Evolutionary conservation across 2,888 invertebrate genomes (phyloP).

Genomic region (Meloe dianella): DNA sequence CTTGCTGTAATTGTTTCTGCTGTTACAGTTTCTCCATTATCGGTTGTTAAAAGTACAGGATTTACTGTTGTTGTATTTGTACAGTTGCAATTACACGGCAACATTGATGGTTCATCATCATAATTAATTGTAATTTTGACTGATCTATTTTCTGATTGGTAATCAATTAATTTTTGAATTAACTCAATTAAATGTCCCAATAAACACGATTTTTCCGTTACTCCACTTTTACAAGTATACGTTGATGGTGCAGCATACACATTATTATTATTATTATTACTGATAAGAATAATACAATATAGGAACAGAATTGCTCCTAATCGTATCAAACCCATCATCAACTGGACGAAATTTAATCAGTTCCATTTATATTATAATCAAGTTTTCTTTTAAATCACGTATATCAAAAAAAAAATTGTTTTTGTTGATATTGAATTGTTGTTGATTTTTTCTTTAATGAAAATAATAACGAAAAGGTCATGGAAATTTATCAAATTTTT

Average conservation of each 20-base stretch:
- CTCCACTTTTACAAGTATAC: conserved; percentile 34
- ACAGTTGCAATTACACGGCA: background rate
- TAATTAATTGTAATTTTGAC: background rate
- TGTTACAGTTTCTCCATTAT: too few relatives aligned
- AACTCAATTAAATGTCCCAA: conserved; percentile 46
- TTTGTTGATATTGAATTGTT: background rate
- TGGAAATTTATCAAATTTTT: too few relatives aligned
- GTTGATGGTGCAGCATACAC: conserved; percentile 31
- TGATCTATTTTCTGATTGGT: conserved; percentile 23
- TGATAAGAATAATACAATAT: background rate
- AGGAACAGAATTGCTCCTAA: conserved; percentile 12
- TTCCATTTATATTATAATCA: background rate
- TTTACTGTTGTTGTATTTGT: too few relatives aligned
- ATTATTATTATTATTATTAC: background rate
- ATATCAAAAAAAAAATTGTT: background rate
- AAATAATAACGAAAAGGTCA: background rate
- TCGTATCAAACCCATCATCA: conserved; percentile 18
- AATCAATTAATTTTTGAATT: conserved; percentile 43
- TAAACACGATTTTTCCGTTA: conserved; percentile 45
- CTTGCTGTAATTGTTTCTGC: too few relatives aligned
- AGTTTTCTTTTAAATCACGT: background rate
- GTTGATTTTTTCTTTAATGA: background rate
- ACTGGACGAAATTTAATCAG: conserved; percentile 8
- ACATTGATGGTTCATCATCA: background rate
- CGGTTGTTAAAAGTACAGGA: too few relatives aligned